These are phyloP conservation scores for Cephus rjabovi DNA, from an alignment of 2,888 invertebrate genomes.

Conservation along the genomic window DNA sequence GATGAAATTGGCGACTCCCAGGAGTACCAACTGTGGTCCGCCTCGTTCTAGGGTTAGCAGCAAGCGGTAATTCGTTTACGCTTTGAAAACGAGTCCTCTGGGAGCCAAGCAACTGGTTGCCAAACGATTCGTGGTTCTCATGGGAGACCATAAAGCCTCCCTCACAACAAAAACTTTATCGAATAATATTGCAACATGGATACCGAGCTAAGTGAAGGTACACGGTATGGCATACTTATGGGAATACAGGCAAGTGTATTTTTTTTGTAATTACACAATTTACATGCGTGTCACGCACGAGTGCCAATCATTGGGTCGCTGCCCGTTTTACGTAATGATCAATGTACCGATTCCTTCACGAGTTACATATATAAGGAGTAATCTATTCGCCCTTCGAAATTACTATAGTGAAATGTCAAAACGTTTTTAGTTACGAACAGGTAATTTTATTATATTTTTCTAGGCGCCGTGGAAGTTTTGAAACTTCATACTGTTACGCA, in stretches of 20 bases:
- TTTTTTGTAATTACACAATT: neutral
- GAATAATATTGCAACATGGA: neutral
- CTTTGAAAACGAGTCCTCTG: constrained; percentile 57
- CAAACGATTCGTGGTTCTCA: constrained; percentile 41
- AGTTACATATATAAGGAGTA: neutral
- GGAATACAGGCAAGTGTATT: neutral
- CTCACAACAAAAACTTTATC: neutral
- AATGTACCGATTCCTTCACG: neutral
- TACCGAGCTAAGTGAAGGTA: neutral
- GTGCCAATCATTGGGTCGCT: neutral
- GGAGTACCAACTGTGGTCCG: neutral
- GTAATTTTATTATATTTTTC: neutral
- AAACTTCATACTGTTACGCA: neutral
- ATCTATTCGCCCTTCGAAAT: neutral
- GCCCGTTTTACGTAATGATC: neutral
- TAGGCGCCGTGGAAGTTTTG: neutral
- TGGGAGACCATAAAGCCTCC: neutral
- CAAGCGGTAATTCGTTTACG: constrained; percentile 41
- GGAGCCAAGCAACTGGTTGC: constrained; percentile 61
- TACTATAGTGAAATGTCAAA: neutral
- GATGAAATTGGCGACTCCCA: neutral
- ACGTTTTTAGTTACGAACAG: neutral
- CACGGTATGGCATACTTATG: too few relatives aligned
- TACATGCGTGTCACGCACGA: neutral
- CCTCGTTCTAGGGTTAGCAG: neutral